Percentiles rank a stretch among this genome's conserved stretches.
phyloP scores from a whole-genome alignment of 2,888 invertebrate genomes.

The Anoncus sp. region DNA sequence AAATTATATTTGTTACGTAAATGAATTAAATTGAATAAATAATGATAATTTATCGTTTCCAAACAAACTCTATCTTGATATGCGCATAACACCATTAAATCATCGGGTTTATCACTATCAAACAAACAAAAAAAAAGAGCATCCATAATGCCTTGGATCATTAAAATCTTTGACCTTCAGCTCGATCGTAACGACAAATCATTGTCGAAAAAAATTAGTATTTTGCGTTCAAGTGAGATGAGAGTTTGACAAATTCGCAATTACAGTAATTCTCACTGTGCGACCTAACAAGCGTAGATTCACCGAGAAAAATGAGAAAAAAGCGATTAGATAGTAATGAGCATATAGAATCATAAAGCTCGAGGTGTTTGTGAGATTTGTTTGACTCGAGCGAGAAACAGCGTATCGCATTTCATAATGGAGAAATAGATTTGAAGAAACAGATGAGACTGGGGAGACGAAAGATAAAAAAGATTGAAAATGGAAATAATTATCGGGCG shows the following conservation, averaged over 20 bases:
- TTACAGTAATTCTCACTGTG: conserved; percentile 49
- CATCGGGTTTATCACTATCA: conserved; percentile 1
- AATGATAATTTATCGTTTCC: conserved; percentile 2
- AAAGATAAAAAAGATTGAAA: neutral
- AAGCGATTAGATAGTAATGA: conserved; percentile 31
- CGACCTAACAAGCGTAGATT: conserved; percentile 52
- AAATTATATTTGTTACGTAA: neutral
- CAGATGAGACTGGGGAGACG: neutral
- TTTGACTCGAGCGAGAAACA: conserved; percentile 32
- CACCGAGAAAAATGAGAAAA: conserved; percentile 31
- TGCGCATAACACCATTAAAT: conserved; percentile 9
- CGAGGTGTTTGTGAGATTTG: conserved; percentile 18
- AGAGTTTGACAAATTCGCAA: conserved; percentile 27
- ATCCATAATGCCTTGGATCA: conserved; percentile 24
- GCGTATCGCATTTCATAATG: conserved; percentile 36
- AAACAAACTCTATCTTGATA: neutral
- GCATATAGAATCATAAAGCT: conserved; percentile 41
- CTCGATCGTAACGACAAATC: conserved; percentile 54
- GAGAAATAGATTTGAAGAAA: conserved; percentile 20
- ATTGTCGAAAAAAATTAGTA: conserved; percentile 55
- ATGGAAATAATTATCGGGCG: neutral
- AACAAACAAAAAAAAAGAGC: conserved; percentile 3
- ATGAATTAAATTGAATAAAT: neutral
- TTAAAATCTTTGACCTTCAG: conserved; percentile 25
- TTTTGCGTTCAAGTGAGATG: conserved; percentile 34